These are phyloP conservation scores for Cirrhinus mrigala DNA, from an alignment of 2,797 vertebrate species.

Conservation along the genomic window DNA sequence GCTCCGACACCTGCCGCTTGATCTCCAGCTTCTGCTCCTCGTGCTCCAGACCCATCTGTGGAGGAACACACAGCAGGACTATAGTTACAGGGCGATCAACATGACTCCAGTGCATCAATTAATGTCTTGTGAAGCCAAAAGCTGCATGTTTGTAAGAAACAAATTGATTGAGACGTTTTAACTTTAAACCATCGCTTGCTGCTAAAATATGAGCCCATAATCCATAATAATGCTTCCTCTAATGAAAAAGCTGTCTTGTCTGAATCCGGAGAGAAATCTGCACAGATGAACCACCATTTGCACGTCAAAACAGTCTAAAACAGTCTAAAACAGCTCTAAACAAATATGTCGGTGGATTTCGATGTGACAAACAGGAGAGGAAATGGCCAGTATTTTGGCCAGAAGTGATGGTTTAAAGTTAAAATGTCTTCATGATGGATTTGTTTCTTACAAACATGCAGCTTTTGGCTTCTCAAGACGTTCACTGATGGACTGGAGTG, in stretches of 20 bases:
- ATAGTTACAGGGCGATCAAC: slow-evolving; percentile 7
- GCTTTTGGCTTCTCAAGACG: neutral
- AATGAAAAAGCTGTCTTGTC: neutral
- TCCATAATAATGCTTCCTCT: neutral
- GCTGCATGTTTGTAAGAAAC: neutral
- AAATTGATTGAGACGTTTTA: neutral
- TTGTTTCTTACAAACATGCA: neutral
- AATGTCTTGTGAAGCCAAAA: neutral
- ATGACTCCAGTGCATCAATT: neutral
- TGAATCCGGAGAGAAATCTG: neutral
- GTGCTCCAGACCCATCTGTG: slow-evolving; percentile 89
- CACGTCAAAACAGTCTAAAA: neutral
- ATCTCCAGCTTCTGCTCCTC: slow-evolving; percentile 96
- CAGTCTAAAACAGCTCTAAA: neutral
- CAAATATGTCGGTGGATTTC: neutral
- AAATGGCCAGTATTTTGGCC: neutral
- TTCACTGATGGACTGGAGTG: neutral
- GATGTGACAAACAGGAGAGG: neutral
- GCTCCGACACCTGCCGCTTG: slow-evolving; percentile 91
- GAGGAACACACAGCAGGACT: slow-evolving; percentile 9
- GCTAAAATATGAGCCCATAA: neutral
- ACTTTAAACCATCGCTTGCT: neutral
- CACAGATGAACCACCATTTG: neutral
- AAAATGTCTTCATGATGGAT: neutral
- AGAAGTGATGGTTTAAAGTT: neutral